These are phyloP conservation scores for Julus scanicus DNA, from an alignment of 2,888 invertebrate species.

Conservation along the genomic window DNA sequence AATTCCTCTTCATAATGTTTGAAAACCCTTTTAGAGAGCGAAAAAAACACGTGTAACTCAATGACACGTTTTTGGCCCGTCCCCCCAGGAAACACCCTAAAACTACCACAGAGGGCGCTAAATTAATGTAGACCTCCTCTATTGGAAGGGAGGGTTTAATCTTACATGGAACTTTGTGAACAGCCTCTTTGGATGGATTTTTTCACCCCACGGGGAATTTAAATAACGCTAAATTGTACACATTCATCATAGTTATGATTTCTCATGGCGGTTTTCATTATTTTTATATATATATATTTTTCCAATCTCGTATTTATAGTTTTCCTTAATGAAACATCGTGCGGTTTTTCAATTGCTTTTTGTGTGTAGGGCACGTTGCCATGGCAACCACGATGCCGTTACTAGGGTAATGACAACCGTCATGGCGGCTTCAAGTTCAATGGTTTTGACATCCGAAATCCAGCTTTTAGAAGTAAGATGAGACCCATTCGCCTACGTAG, in stretches of 20 bases:
- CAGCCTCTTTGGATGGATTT: too few relatives aligned
- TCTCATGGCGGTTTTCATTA: background rate
- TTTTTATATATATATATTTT: background rate
- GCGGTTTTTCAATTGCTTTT: constrained; percentile 23
- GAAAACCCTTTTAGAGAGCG: too few relatives aligned
- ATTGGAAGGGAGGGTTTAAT: too few relatives aligned
- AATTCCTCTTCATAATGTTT: too few relatives aligned
- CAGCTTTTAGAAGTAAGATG: background rate
- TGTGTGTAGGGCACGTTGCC: background rate
- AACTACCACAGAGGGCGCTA: too few relatives aligned
- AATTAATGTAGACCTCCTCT: too few relatives aligned
- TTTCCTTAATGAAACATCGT: constrained; percentile 28
- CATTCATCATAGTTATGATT: background rate
- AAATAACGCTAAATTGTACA: background rate
- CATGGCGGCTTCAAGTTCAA: constrained; percentile 30
- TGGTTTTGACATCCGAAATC: constrained; percentile 36
- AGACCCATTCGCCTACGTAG: background rate
- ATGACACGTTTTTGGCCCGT: too few relatives aligned
- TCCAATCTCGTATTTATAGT: background rate
- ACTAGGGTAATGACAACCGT: background rate
- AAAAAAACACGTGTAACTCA: too few relatives aligned
- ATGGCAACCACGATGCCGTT: background rate
- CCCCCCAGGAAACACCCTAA: too few relatives aligned
- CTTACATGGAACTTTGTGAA: too few relatives aligned
- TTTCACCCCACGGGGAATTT: background rate